phyloP scores from a whole-genome alignment of 2,888 invertebrate species.

The Callosobruchus maculatus region DNA sequence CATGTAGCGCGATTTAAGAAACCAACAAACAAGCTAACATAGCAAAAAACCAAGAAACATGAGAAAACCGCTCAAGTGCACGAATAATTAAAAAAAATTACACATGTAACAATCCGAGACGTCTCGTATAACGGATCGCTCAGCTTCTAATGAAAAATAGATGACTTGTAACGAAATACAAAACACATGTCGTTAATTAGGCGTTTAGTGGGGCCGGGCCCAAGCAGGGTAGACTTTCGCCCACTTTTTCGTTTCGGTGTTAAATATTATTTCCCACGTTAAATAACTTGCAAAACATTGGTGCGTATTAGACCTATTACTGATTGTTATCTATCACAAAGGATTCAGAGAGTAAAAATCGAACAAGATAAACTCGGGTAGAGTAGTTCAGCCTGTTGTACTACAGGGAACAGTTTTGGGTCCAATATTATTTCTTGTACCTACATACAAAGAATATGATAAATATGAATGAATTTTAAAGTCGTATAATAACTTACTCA shows the following conservation, averaged over 20 bases:
- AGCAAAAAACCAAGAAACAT: background rate
- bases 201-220: slow-evolving; percentile 32
- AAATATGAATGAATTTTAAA: no score
- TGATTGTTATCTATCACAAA: no score
- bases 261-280: background rate
- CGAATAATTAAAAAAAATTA: slow-evolving; percentile 17
- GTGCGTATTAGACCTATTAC: no score
- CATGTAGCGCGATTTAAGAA: background rate
- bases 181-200: slow-evolving; percentile 35
- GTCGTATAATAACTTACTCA: no score
- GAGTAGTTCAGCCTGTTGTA: no score
- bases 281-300: no score
- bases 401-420: no score
- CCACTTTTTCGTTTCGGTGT: background rate
- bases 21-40: background rate
- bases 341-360: no score
- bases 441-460: no score
- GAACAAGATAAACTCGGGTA: no score
- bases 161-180: slow-evolving; percentile 31
- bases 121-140: slow-evolving; percentile 8
- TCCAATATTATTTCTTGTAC: no score
- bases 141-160: slow-evolving; percentile 28
- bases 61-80: background rate
- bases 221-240: slow-evolving; percentile 20
- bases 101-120: slow-evolving; percentile 21